Evolutionary conservation across 2,113 vertebrate species (phyloP), one percentile per base, ranked within the genome.

Genomic region (Proterorhinus semilunaris): DNA sequence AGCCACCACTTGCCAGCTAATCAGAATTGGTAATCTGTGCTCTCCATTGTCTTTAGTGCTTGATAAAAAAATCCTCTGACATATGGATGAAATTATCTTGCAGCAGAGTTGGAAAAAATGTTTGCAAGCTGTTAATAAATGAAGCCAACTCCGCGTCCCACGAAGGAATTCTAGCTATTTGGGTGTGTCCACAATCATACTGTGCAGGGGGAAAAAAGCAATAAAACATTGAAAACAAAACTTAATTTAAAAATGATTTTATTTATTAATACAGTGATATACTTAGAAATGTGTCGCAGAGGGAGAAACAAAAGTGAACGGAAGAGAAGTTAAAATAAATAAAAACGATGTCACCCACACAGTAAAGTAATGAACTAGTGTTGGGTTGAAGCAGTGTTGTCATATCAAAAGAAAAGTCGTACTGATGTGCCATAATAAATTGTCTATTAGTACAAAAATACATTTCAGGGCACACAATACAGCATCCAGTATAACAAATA

Each of bases 401-500:
- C 89, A 96, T 95, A 96, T 96, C 94, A 96, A 95, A 95, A 95
- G 91, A 95, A 95, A 61, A 95, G 92, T 90, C 91, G 94, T 96
- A 96, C 94, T 91, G 92, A 95, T 96, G 96, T 96, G 98, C 97
- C 96, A 83, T 98, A 96, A 96, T 98, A 99, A 98, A 98, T 95
- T 87, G 96, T 98, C 95, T 98, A 97, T 98, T 97, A 97, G 96
- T 99, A 99, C 94, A 99, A 99, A 99, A 99, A 99, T 99, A 99
- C 97, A 97, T 96, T 98, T 98, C 94, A 94, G 96, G 96, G 96
- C 96, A 98, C 96, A 94, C 94, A 94, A 93, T 95, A 95, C 93
- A 96, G 94, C 94, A 95, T 96, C 93, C 94, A 95, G 92, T 96
- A 98, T 98, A 95, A 98, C 96, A 98, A 98, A 97, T 94, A 95